Percentiles rank a stretch among this genome's conserved stretches.
These are phyloP conservation scores for Drosophila serrata DNA, from an alignment of 1,140 invertebrate species.

Conservation along the genomic window DNA sequence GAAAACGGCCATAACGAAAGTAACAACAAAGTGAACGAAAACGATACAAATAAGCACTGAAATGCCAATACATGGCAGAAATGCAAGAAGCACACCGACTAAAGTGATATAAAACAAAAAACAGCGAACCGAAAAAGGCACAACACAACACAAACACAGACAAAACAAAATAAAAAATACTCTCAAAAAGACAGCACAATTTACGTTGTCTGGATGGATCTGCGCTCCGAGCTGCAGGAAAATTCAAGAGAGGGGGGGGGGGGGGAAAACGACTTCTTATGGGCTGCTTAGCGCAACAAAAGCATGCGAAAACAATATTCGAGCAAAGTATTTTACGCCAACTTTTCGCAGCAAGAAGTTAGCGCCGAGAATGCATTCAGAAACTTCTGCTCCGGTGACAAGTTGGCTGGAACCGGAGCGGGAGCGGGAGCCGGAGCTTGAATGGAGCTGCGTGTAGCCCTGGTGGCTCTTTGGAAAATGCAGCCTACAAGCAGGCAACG, in stretches of 20 bases:
- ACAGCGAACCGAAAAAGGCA: slow-evolving; percentile 25
- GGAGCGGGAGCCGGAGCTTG: slow-evolving; percentile 11
- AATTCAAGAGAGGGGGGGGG: slow-evolving; percentile 1
- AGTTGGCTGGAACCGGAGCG: slow-evolving; percentile 44
- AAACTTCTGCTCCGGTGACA: slow-evolving; percentile 70
- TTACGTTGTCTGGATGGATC: slow-evolving; percentile 59
- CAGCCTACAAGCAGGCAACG: slow-evolving; percentile 65
- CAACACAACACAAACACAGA: no score
- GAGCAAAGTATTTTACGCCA: slow-evolving; percentile 79
- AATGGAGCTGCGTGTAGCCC: slow-evolving; percentile 7
- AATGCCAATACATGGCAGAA: slow-evolving; percentile 78
- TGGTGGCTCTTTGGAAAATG: slow-evolving; percentile 25
- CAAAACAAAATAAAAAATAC: slow-evolving; percentile 69
- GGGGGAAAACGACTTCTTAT: slow-evolving; percentile 45
- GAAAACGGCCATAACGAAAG: slow-evolving; percentile 40
- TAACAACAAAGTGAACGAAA: slow-evolving; percentile 78
- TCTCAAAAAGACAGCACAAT: slow-evolving; percentile 72
- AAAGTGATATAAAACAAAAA: slow-evolving; percentile 39
- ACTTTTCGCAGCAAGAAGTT: slow-evolving; percentile 81
- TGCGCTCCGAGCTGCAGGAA: not conserved
- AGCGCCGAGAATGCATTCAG: slow-evolving; percentile 73
- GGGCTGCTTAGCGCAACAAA: slow-evolving; percentile 77
- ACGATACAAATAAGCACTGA: slow-evolving; percentile 80
- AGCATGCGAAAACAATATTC: slow-evolving; percentile 81
- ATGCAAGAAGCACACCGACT: slow-evolving; percentile 46